Conservation (phyloP, 2,113 vertebrate genomes). For the Colinus virginianus region DNA sequence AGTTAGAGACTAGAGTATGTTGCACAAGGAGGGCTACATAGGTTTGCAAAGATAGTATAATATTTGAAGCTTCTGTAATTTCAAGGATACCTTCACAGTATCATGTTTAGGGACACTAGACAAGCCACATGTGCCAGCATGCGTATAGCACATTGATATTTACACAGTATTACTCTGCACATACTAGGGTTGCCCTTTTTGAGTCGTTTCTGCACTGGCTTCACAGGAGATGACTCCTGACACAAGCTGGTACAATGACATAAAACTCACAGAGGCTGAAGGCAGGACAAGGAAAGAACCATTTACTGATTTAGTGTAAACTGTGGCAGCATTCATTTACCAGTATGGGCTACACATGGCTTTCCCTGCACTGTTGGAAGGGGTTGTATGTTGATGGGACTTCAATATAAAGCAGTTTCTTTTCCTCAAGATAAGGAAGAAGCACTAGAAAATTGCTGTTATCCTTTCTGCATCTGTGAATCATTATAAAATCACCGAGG, state of each 20-base stretch:
- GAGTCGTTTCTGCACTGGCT: not conserved
- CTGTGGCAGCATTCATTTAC: not conserved
- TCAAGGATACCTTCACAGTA: not conserved
- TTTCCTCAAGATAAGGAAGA: not conserved
- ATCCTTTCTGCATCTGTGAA: not conserved
- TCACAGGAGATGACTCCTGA: not conserved
- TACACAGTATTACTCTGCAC: too few relatives aligned
- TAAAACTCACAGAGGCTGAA: not conserved
- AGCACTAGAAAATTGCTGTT: not conserved
- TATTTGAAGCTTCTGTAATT: not conserved
- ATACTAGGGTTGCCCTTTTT: not conserved
- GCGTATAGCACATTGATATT: not conserved
- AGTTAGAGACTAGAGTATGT: not conserved
- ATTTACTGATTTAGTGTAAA: not conserved
- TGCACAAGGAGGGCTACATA: not conserved
- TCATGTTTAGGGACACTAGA: accelerated
- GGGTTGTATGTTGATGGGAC: not conserved
- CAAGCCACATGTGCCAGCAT: accelerated
- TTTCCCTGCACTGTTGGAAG: not conserved
- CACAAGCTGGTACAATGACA: accelerated
- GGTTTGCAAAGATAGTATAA: not conserved
- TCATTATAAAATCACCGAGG: not conserved
- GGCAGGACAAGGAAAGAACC: not conserved
- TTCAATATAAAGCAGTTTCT: not conserved
- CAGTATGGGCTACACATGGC: not conserved